A percentile compares a stretch with the other conserved stretches of the same genome.
These are phyloP conservation scores for Mormyrops boulengeri DNA, from an alignment of 2,797 vertebrate genomes.

Conservation along the genomic window DNA sequence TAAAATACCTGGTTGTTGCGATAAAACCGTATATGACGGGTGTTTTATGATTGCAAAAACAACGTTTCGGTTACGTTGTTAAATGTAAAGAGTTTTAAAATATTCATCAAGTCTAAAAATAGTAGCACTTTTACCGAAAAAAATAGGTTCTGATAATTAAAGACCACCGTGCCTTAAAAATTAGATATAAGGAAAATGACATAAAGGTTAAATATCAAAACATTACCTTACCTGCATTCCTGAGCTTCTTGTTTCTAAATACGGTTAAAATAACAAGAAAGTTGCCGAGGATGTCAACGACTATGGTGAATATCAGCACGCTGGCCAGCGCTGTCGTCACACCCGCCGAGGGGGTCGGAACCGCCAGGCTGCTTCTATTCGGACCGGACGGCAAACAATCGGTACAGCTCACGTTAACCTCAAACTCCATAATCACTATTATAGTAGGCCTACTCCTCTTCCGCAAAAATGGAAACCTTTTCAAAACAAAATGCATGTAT, in stretches of 20 bases:
- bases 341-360: slow-evolving; percentile 43
- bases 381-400: slow-evolving; percentile 36
- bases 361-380: slow-evolving; percentile 45
- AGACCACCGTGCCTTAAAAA: background rate
- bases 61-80: background rate
- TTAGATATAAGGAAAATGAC: background rate
- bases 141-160: background rate
- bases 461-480: background rate
- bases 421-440: slow-evolving; percentile 52
- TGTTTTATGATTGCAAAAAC: background rate
- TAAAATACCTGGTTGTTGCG: background rate
- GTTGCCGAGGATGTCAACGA: slow-evolving; percentile 69
- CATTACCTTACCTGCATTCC: slow-evolving; percentile 62
- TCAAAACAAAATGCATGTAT: background rate
- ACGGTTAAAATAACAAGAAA: slow-evolving; percentile 70
- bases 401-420: slow-evolving; percentile 46
- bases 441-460: background rate
- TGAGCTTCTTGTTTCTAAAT: slow-evolving; percentile 70
- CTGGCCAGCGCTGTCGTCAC: slow-evolving; percentile 64
- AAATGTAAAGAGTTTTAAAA: background rate
- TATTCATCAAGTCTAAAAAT: background rate
- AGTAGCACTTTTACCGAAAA: background rate
- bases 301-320: slow-evolving; percentile 71
- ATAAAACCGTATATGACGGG: background rate
- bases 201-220: background rate